phyloP scores from a whole-genome alignment of 2,888 invertebrate species.

The Candidula unifasciata region DNA sequence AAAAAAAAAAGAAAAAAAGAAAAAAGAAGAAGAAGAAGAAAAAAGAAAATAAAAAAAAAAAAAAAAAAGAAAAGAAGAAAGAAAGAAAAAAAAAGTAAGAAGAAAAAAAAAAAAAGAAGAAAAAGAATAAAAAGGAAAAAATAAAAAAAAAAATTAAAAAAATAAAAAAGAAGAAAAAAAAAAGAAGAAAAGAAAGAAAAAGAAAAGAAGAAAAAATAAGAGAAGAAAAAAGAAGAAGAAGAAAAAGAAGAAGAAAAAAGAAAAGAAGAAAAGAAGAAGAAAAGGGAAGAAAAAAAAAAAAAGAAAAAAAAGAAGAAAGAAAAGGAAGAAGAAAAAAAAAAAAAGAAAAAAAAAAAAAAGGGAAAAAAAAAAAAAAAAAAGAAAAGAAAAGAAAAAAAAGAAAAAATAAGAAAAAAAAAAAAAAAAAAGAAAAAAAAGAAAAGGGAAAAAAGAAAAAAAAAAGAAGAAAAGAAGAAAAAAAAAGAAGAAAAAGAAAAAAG shows the following conservation, averaged over 20 bases:
- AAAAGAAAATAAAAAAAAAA: no score
- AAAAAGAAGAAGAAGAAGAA: no score
- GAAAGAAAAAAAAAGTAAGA: not conserved
- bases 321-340: not conserved
- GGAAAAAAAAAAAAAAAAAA: not conserved
- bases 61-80: no score
- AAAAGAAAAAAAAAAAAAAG: not conserved
- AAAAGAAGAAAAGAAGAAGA: not conserved
- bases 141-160: not conserved
- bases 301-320: not conserved
- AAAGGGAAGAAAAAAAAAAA: not conserved
- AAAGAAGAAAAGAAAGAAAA: not conserved
- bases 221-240: not conserved
- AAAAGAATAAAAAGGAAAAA: not conserved
- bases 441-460: not conserved
- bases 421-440: not conserved
- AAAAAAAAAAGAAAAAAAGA: no score
- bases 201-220: not conserved
- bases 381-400: not conserved
- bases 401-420: not conserved
- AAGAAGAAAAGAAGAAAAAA: not conserved
- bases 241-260: not conserved
- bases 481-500: not conserved
- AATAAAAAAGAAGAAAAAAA: not conserved
- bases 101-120: not conserved